Conservation (phyloP, 2,797 vertebrate species). For the Chelidonichthys spinosus region DNA sequence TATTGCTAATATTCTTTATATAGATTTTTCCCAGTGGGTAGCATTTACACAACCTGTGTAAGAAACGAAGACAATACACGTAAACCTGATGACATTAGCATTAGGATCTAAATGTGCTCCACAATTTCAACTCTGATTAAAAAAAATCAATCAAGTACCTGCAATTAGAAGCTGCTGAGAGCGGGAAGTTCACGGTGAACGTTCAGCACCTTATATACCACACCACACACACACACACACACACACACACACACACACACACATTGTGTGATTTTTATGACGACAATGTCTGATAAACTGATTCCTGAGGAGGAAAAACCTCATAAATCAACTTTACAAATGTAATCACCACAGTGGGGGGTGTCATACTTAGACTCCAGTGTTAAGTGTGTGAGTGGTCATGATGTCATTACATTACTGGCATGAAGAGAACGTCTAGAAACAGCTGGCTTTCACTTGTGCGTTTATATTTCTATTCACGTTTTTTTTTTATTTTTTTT, state of each 20-base stretch:
- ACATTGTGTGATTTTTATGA: no score
- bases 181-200: neutral
- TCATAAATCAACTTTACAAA: conserved; percentile 15
- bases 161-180: neutral
- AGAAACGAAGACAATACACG: neutral
- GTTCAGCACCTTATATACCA: no score
- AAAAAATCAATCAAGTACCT: neutral
- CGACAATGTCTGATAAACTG: neutral
- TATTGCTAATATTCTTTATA: neutral
- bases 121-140: neutral
- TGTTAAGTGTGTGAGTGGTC: conserved; percentile 9
- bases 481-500: neutral
- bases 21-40: neutral
- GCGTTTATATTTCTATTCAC: conserved; percentile 10
- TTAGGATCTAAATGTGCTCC: no score
- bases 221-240: no score
- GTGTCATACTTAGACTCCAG: conserved; percentile 22
- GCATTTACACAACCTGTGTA: no score
- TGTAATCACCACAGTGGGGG: conserved; percentile 10
- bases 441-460: neutral
- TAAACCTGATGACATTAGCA: neutral
- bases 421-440: neutral
- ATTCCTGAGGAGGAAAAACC: neutral
- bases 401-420: neutral
- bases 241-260: no score